Evolutionary conservation across 2,113 vertebrate species (phyloP), one percentile per base, ranked within the genome.

Genomic region (Cynoglossus semilaevis): DNA sequence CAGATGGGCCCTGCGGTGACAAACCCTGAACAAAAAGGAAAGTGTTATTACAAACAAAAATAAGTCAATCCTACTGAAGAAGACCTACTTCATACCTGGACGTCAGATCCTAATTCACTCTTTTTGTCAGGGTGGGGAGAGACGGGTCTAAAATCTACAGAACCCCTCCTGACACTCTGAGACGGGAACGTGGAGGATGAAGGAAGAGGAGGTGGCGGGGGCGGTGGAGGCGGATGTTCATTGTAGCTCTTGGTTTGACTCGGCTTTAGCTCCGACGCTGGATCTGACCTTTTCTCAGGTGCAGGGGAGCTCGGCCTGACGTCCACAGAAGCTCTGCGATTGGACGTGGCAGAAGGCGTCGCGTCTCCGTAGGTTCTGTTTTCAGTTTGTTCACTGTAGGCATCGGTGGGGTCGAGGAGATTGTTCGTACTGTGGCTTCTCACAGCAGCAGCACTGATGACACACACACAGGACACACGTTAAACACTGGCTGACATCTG

Each of bases 391-490:
- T 88, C 77, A 0, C 80, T 16, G 63, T 50, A 41, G 42, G 72
- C 70, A 60, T 84, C 79, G 2, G 58, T 78, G n/a, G 14, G 81
- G 29, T 93, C 93, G 70, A 95, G 77, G 53, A 96, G 91, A 79
- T 95, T 93, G 70, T 92, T 91, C 55, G 93, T 87, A 44, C 94
- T 96, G 82, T 92, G 93, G 80, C 91, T 93, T 60, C 93, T 81
- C 40, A 94, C 74, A 0, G 93, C 90, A 36, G 82, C 88, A 14
- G 86, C 79, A 67, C 93, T 94, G 76, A 67, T 66, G 80, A 8
- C 7, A 64, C 8, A 64, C 8, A 73, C 2, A 19, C 0, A 58
- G n/a, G 15, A 11, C 16, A 12, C 12, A 47, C 8, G 18, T 18
- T 47, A 11, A 41, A 11, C 15, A 44, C 1, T 47, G 17, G 8